phyloP scores from a whole-genome alignment of 2,797 vertebrate genomes.

The Paratrypauchen microcephalus region DNA sequence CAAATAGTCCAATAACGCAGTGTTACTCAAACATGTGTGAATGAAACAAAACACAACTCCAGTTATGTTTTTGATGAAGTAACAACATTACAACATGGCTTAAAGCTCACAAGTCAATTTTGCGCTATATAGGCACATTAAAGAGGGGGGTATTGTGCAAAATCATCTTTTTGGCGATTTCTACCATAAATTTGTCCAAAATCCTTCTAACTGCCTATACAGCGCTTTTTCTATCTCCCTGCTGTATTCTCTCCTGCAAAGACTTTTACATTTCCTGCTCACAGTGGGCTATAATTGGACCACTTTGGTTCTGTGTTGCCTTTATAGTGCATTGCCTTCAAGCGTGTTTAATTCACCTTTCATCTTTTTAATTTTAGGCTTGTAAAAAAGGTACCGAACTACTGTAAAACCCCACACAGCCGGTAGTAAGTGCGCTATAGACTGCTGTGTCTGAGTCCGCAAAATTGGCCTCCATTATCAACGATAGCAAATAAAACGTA shows the following conservation, averaged over 20 bases:
- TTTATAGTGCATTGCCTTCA: constrained; percentile 21
- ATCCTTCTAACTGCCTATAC: neutral
- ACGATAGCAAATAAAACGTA: constrained; percentile 30
- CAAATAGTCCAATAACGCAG: no score
- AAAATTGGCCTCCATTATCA: constrained; percentile 30
- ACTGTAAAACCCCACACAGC: constrained; percentile 25
- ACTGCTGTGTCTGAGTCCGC: constrained; percentile 14
- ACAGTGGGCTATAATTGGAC: constrained; percentile 37
- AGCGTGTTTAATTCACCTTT: constrained; percentile 33
- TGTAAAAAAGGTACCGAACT: neutral
- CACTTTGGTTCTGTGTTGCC: constrained; percentile 14
- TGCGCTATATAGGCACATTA: no score
- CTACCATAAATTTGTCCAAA: neutral
- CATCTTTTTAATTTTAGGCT: constrained; percentile 30
- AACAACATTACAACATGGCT: no score
- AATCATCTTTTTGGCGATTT: neutral
- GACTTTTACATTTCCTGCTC: constrained; percentile 41
- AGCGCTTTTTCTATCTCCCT: constrained; percentile 7
- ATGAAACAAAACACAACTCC: no score
- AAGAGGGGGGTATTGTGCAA: neutral
- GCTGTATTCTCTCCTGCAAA: constrained; percentile 36
- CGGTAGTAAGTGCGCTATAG: constrained; percentile 13
- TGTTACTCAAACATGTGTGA: no score
- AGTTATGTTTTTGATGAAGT: no score
- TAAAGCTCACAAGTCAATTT: no score